Evolutionary conservation across 1,140 invertebrate species (phyloP).

Genomic region (Drosophila teissieri): DNA sequence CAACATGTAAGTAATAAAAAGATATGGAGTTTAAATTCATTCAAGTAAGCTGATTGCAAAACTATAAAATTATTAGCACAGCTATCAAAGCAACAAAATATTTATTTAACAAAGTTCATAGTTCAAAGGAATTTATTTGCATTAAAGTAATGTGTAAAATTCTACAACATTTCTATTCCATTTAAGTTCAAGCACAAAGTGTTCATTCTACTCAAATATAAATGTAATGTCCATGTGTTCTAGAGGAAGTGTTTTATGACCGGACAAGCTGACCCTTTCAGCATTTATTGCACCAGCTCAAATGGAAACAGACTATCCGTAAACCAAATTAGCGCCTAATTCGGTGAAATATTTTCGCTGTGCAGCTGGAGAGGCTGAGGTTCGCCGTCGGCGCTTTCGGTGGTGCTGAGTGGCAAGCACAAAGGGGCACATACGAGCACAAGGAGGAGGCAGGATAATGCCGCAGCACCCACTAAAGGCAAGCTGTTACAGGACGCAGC

Average conservation of each 20-base stretch:
- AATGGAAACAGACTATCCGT: background rate
- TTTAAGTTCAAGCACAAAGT: too few species aligned
- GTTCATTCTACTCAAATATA: too few species aligned
- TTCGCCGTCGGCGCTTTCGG: constrained; percentile 26
- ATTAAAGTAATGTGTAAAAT: too few species aligned
- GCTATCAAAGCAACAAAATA: too few species aligned
- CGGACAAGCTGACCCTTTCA: background rate
- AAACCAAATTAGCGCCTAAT: background rate
- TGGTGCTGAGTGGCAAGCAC: constrained; percentile 41
- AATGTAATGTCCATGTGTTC: background rate
- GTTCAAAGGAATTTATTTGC: too few species aligned
- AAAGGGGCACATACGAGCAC: constrained; percentile 22
- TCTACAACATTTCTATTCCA: too few species aligned
- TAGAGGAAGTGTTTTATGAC: background rate
- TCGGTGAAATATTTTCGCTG: constrained; percentile 6
- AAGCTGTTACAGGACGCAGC: constrained; percentile 54
- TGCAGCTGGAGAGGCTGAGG: constrained; percentile 17
- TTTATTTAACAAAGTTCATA: too few species aligned
- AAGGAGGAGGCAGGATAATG: constrained; percentile 2
- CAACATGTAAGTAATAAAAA: too few species aligned
- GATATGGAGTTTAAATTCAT: too few species aligned
- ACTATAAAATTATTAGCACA: too few species aligned
- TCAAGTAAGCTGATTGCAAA: too few species aligned
- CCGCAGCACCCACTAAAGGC: constrained; percentile 30
- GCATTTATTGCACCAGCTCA: background rate